These are phyloP conservation scores for Arenaria interpres DNA, from an alignment of 2,113 vertebrate genomes.

Conservation along the genomic window DNA sequence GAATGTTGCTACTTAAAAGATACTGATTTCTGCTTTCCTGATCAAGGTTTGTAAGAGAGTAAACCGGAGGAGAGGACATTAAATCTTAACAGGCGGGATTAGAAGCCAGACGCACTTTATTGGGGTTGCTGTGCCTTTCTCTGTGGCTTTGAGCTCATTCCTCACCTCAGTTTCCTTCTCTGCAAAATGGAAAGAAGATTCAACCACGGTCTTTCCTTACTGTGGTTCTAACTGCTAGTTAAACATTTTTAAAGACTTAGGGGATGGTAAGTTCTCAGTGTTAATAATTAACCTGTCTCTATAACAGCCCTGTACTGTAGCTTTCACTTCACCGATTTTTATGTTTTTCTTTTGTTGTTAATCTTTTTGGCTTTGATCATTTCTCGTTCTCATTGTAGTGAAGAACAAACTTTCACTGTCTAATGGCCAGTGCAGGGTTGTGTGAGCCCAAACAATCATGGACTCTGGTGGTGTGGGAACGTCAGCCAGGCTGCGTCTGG, in stretches of 20 bases:
- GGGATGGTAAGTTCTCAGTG: background rate
- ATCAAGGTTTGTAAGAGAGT: background rate
- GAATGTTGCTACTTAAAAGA: background rate
- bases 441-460: background rate
- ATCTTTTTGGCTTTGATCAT: background rate
- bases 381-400: background rate
- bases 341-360: background rate
- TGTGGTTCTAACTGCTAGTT: constrained; percentile 2
- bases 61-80: background rate
- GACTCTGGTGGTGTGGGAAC: background rate
- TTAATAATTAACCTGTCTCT: constrained; percentile 53
- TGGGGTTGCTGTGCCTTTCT: background rate
- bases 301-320: background rate
- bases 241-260: constrained; percentile 56
- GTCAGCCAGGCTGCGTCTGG: background rate
- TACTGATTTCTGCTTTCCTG: background rate
- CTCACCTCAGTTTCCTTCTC: background rate
- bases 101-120: background rate
- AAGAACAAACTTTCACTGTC: background rate
- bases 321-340: background rate
- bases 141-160: background rate
- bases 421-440: background rate
- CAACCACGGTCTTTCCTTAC: background rate
- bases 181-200: background rate
- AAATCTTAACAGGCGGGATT: background rate